Conservation (phyloP, 2,888 invertebrate genomes). For the Cerastoderma edule region DNA sequence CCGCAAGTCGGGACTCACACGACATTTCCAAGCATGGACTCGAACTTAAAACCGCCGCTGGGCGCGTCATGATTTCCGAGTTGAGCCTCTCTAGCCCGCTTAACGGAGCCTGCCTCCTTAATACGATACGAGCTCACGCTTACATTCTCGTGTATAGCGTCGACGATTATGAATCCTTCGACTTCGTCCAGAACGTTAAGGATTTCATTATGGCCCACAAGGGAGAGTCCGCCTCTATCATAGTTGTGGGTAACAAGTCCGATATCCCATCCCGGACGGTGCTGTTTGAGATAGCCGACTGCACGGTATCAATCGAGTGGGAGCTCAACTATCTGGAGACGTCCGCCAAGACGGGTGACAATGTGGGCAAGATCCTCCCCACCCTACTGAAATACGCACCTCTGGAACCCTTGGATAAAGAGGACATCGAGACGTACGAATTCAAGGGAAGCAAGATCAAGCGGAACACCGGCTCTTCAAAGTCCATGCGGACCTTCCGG, state of each 20-base stretch:
- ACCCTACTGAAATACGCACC: background rate
- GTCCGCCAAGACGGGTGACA: background rate
- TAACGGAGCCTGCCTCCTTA: background rate
- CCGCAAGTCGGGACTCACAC: background rate
- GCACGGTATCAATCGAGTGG: slow-evolving; percentile 6
- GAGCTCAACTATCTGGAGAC: slow-evolving; percentile 7
- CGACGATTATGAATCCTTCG: slow-evolving; percentile 6
- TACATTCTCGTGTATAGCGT: slow-evolving; percentile 19
- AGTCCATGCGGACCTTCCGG: too few species aligned
- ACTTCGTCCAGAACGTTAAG: slow-evolving; percentile 4
- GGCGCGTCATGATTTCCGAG: background rate
- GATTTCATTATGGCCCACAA: slow-evolving; percentile 4
- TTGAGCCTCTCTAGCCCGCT: background rate
- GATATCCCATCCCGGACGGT: background rate
- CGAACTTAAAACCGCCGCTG: background rate
- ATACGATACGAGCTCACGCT: background rate
- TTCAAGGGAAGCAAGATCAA: background rate
- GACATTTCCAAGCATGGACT: background rate
- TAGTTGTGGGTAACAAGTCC: slow-evolving; percentile 20
- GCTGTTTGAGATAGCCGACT: slow-evolving; percentile 4
- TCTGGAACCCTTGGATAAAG: background rate
- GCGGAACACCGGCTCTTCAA: background rate
- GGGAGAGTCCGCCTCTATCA: slow-evolving; percentile 1
- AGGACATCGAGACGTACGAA: background rate
- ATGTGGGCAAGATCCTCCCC: slow-evolving; percentile 4